Evolutionary conservation across 1,140 invertebrate genomes (phyloP).

Genomic region (Drosophila sp.): DNA sequence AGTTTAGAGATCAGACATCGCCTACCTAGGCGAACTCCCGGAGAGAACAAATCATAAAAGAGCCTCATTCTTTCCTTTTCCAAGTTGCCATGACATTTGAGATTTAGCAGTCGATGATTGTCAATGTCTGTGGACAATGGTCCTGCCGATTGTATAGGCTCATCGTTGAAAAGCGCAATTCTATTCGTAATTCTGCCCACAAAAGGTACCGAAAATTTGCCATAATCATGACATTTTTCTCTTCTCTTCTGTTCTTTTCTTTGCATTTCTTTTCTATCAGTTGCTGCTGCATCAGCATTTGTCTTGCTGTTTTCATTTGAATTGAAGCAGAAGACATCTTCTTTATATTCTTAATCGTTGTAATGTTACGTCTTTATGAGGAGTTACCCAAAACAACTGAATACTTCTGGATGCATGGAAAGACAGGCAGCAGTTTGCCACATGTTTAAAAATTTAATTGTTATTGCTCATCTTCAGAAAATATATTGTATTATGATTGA

Average conservation of each 20-base stretch:
- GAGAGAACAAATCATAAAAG: conserved; percentile 46
- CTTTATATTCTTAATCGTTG: conserved; percentile 62
- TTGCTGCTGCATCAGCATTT: conserved; percentile 9
- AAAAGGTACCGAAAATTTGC: conserved; percentile 76
- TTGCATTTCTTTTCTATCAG: conserved; percentile 17
- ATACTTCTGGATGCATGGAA: background rate
- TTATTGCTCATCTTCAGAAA: conserved; percentile 8
- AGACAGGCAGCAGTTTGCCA: background rate
- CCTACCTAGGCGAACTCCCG: conserved; percentile 7
- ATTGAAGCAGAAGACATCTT: conserved; percentile 31
- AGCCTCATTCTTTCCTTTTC: conserved; percentile 40
- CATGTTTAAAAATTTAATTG: conserved; percentile 3
- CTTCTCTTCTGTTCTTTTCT: conserved; percentile 14
- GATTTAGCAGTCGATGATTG: conserved; percentile 81
- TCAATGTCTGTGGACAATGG: conserved; percentile 62
- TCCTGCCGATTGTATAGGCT: conserved; percentile 36
- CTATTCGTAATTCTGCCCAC: conserved; percentile 53
- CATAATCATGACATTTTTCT: conserved; percentile 74
- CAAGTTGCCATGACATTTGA: conserved; percentile 67
- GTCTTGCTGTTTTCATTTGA: conserved; percentile 35
- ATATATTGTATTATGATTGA: conserved; percentile 9
- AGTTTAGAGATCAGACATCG: conserved; percentile 59
- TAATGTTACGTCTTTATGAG: conserved; percentile 73
- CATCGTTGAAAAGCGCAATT: conserved; percentile 70
- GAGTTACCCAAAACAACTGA: conserved; percentile 37